Conservation (phyloP, 2,113 vertebrate species). For the Phaethon lepturus region DNA sequence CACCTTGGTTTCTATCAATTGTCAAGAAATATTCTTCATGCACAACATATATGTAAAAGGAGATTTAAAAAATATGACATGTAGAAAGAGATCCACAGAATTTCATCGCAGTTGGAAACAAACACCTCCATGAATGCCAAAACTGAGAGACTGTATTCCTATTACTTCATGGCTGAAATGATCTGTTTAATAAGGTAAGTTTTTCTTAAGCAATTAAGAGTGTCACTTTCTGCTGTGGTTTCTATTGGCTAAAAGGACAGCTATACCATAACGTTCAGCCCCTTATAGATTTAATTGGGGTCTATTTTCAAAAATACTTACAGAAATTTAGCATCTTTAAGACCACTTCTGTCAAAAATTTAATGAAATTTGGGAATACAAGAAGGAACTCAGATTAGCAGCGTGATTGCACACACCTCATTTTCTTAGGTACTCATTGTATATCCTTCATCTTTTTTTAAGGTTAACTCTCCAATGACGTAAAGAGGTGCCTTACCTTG, state of each 20-base stretch:
- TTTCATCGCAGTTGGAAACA: background rate
- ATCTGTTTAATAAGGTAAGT: background rate
- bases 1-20: background rate
- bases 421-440: background rate
- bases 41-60: background rate
- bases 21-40: background rate
- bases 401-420: background rate
- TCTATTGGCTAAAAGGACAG: background rate
- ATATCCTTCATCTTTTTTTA: background rate
- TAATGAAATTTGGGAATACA: background rate
- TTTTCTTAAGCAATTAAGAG: background rate
- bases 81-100: background rate
- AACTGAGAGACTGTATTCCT: background rate
- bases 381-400: background rate
- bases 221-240: background rate
- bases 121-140: background rate
- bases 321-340: background rate
- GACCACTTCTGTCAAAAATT: background rate
- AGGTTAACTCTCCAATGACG: background rate
- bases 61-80: background rate
- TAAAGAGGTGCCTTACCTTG: constrained; percentile 79
- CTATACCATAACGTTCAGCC: background rate
- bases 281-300: background rate
- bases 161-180: background rate
- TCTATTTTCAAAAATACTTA: background rate